phyloP scores from a whole-genome alignment of 2,797 vertebrate species.

The Taenioides sp. region DNA sequence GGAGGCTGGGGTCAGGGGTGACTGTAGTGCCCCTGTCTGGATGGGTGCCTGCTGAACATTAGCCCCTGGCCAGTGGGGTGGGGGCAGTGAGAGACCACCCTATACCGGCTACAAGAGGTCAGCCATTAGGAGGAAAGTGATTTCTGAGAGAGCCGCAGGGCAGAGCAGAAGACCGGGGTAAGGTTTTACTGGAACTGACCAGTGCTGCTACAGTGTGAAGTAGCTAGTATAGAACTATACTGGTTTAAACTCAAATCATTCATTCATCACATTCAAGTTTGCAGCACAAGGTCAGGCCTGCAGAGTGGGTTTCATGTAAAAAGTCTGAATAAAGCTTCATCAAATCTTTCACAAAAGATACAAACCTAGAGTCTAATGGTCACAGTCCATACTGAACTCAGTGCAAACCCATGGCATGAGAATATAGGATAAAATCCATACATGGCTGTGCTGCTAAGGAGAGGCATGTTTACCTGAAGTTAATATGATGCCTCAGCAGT shows the following conservation, averaged over 20 bases:
- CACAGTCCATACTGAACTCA: background rate
- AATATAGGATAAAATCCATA: conserved; percentile 13
- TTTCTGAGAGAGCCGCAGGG: conserved; percentile 27
- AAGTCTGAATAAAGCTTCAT: background rate
- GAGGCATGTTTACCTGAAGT: conserved; percentile 16
- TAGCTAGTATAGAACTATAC: no score
- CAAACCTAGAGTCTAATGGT: background rate
- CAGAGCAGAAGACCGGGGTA: background rate
- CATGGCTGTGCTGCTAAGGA: background rate
- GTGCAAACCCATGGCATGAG: background rate
- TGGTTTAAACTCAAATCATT: background rate
- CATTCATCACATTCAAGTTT: background rate
- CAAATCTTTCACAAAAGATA: background rate
- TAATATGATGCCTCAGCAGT: conserved; percentile 18
- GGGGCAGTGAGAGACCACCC: conserved; percentile 50
- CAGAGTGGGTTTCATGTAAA: background rate
- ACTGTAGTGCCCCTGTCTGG: conserved; percentile 65
- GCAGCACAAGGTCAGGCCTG: background rate
- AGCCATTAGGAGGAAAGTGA: conserved; percentile 38
- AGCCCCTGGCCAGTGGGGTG: conserved; percentile 62
- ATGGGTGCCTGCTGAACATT: conserved; percentile 69
- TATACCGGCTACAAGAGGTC: conserved; percentile 41
- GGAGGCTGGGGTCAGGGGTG: conserved; percentile 64
- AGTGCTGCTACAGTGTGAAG: background rate
- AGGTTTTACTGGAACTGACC: background rate